Evolutionary conservation across 2,888 invertebrate genomes (phyloP), one percentile per base, ranked within the genome.

Genomic region (Blastobasis adustella): DNA sequence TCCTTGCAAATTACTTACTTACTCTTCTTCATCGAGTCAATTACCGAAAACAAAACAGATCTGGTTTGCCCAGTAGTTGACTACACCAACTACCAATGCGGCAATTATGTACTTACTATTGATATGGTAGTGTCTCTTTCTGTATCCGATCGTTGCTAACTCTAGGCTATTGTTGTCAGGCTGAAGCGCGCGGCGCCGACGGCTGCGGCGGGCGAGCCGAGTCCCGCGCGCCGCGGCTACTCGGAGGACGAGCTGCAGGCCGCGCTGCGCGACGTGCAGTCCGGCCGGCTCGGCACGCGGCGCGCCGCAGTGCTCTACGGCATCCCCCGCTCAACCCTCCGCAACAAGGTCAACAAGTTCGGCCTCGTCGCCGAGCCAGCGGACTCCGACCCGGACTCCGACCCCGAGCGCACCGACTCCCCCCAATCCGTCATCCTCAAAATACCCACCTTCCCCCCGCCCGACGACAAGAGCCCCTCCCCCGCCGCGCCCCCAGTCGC

Each of bases 281-380:
- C 94, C 62, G 98, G 98, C 10, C 95, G 96, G 71, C 90, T 98
- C 63, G 98, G 98, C 60, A 97, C 98, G 5, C 90, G 98, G 46
- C 91, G 98, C 54, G 98, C 98, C 6, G 96, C 98, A 50, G 96
- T 96, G 51, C 94, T 98, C 67, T 99, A 99, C 84, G 97, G 98
- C 67, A 98, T 98, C 75, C 98, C 98, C 6, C 92, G 98, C 60
- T 98, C 98, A 60, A 98, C 98, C 37, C 92, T 99, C 49, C 92
- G 98, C 58, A 99, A 98, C 90, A 99, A 99, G 88, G 96, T 96
- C 74, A 94, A 95, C 90, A 96, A 96, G 80, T 76, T 78, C 55
- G 86, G 85, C 49, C 89, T 95, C 70, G 90, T 92, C 52, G 87
- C 93, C 82, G 95, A 95, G 66, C 90, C 91, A 49, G 90, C 92